Percentiles rank a stretch among this genome's conserved stretches.
Conservation (phyloP, 2,888 invertebrate genomes). For the Psylliodes chrysocephalus region DNA sequence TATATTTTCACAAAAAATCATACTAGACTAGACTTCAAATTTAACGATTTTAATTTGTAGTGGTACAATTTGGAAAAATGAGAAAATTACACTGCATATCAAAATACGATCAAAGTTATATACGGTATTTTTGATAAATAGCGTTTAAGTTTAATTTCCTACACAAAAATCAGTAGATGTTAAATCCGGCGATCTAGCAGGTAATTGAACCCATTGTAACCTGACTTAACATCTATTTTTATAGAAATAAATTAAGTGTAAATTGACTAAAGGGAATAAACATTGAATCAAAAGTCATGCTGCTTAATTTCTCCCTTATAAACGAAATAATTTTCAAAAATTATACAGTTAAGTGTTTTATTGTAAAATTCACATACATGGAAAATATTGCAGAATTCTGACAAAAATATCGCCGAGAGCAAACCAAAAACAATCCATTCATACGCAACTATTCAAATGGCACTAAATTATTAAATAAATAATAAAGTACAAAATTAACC, state of each 20-base stretch:
- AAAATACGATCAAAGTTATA: not conserved
- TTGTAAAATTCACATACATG: not conserved
- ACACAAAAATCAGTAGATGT: no score
- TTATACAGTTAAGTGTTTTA: no score
- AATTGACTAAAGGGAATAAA: no score
- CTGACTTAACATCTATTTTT: no score
- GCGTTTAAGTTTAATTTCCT: no score
- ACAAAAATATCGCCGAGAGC: not conserved
- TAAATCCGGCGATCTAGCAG: no score
- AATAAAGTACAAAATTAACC: constrained; percentile 9
- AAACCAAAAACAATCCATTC: not conserved
- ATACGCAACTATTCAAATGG: constrained; percentile 9
- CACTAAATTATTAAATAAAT: constrained; percentile 8
- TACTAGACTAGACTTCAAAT: not conserved
- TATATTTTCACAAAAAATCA: not conserved
- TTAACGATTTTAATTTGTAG: constrained; percentile 3
- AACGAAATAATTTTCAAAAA: no score
- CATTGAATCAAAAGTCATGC: no score
- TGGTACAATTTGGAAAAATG: not conserved
- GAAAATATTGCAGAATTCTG: not conserved
- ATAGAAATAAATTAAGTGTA: no score
- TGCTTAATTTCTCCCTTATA: no score
- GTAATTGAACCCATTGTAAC: no score
- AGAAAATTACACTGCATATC: not conserved
- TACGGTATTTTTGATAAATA: no score